Conservation (phyloP, 2,888 invertebrate species). For the Cephus sareptanus region DNA sequence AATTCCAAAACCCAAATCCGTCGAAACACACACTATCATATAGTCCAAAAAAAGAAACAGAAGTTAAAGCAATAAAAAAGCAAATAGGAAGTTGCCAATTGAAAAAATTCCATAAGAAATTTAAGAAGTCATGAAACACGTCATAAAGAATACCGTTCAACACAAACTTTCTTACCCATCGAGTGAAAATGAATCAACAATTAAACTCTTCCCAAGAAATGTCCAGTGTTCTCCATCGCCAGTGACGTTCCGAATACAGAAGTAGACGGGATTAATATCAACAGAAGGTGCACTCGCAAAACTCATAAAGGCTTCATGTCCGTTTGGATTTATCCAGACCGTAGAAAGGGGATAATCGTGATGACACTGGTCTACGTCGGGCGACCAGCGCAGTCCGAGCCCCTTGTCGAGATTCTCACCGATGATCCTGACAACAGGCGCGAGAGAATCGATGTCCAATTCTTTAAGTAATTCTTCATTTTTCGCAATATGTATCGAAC, state of each 20-base stretch:
- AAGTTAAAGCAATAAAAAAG: too few relatives aligned
- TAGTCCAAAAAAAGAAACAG: too few relatives aligned
- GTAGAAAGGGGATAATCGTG: constrained; percentile 30
- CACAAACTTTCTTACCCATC: constrained; percentile 43
- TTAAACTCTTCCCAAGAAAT: constrained; percentile 48
- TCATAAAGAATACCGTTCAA: too few relatives aligned
- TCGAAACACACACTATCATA: too few relatives aligned
- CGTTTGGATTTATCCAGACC: constrained; percentile 30
- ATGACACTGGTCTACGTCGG: constrained; percentile 34
- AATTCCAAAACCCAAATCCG: too few relatives aligned
- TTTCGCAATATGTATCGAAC: constrained; percentile 29
- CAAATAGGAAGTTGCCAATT: too few relatives aligned
- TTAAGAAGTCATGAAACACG: too few relatives aligned
- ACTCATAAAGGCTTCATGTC: constrained; percentile 25
- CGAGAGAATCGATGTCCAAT: constrained; percentile 3
- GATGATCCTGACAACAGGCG: constrained; percentile 37
- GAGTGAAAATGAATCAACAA: constrained; percentile 27
- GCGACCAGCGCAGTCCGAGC: constrained; percentile 46
- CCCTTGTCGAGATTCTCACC: constrained; percentile 40
- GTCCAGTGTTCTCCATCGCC: constrained; percentile 38
- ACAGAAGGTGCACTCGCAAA: too few relatives aligned
- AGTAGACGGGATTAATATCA: constrained; percentile 39
- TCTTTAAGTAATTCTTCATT: neutral
- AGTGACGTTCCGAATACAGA: constrained; percentile 44
- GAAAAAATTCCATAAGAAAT: too few relatives aligned